A percentile compares a stretch with the other conserved stretches of the same genome.
Evolutionary conservation across 2,113 vertebrate species (phyloP).

Genomic region (Equus przewalskii): DNA sequence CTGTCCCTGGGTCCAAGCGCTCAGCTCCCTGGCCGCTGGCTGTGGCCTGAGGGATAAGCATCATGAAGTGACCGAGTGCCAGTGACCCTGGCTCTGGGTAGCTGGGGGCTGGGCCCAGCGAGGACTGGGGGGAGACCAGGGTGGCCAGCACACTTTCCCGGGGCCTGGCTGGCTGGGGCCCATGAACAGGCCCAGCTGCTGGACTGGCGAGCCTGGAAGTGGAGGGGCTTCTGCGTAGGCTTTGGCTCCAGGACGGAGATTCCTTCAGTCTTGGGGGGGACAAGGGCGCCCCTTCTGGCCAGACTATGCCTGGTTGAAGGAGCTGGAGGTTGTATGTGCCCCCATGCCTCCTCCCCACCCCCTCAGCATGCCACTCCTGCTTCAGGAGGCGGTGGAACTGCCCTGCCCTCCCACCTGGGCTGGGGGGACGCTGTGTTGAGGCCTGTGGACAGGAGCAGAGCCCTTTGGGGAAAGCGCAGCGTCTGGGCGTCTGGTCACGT

Average conservation of each 20-base stretch:
- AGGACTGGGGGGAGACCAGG: not conserved
- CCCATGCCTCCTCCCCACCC: not conserved
- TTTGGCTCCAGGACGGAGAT: slow-evolving; percentile 19
- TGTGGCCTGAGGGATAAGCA: not conserved
- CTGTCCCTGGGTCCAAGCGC: not conserved
- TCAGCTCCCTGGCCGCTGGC: not conserved
- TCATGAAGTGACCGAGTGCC: not conserved
- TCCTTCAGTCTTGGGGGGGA: not conserved
- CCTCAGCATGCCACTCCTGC: rapidly evolving
- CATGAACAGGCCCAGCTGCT: not conserved
- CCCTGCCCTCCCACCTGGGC: not conserved
- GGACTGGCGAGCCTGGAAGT: not conserved
- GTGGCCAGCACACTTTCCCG: not conserved
- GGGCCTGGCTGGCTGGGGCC: not conserved
- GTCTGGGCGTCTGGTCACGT: too few relatives aligned
- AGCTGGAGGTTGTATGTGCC: rapidly evolving
- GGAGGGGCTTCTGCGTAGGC: not conserved
- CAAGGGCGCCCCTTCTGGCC: not conserved
- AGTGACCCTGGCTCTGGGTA: not conserved
- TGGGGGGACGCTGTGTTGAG: too few relatives aligned
- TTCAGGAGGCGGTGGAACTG: not conserved
- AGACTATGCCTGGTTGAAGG: not conserved
- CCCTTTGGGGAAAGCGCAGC: not conserved
- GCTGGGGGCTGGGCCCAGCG: not conserved
- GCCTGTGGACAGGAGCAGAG: not conserved